These are phyloP conservation scores for Cydia pomonella DNA, from an alignment of 1,140 invertebrate genomes.

Conservation along the genomic window DNA sequence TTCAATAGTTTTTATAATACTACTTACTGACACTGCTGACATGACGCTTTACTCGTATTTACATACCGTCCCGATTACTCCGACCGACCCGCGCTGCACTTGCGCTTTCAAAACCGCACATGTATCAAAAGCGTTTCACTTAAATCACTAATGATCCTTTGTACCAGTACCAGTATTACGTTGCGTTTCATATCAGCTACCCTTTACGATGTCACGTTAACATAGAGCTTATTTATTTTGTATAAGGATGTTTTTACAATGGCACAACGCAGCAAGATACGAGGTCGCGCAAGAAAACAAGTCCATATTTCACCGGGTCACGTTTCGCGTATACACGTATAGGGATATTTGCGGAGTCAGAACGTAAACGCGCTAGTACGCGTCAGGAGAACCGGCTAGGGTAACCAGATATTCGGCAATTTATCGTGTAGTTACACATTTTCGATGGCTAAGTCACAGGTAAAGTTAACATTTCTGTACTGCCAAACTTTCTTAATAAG, in stretches of 20 bases:
- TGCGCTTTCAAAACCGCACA: conserved; percentile 34
- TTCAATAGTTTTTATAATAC: neutral
- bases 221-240: neutral
- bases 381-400: conserved; percentile 5
- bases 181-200: conserved; percentile 3
- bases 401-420: conserved; percentile 7
- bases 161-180: conserved; percentile 50
- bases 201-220: neutral
- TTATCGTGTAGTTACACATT: neutral
- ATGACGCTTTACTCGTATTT: neutral
- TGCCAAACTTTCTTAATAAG: neutral
- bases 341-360: conserved; percentile 56
- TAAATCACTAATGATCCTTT: conserved; percentile 70
- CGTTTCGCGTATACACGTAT: conserved; percentile 52
- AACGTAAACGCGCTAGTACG: conserved; percentile 43
- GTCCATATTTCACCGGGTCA: conserved; percentile 57
- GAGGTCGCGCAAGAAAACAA: conserved; percentile 36
- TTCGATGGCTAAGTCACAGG: neutral
- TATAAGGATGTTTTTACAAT: neutral
- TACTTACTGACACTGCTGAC: no score
- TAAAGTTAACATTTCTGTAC: neutral
- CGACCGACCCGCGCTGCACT: neutral
- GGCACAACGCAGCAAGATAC: neutral
- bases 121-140: conserved; percentile 57
- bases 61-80: neutral